Evolutionary conservation across 2,888 invertebrate species (phyloP).

Genomic region (Schizotus pectinicornis): DNA sequence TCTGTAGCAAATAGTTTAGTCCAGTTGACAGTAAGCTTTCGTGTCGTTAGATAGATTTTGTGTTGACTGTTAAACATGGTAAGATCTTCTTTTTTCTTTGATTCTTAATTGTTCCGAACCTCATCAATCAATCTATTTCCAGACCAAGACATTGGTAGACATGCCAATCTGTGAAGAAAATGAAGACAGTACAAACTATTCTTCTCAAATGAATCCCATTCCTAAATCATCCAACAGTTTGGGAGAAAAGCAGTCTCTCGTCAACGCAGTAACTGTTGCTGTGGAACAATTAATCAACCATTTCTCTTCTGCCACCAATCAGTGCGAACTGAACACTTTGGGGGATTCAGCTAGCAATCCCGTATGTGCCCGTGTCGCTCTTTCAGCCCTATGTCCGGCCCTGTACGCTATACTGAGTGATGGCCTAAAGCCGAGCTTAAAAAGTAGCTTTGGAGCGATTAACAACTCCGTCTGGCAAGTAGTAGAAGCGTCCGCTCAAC

Average conservation of each 20-base stretch:
- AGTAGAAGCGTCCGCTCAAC: slow-evolving; percentile 85
- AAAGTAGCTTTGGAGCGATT: slow-evolving; percentile 85
- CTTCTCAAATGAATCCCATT: slow-evolving; percentile 57
- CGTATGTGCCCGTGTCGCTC: slow-evolving; percentile 73
- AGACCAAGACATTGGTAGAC: slow-evolving; percentile 66
- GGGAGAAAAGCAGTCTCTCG: slow-evolving; percentile 71
- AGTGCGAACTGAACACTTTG: slow-evolving; percentile 65
- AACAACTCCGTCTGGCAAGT: slow-evolving; percentile 90
- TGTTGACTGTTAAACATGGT: not conserved
- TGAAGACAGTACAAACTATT: slow-evolving; percentile 66
- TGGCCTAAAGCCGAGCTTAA: slow-evolving; percentile 79
- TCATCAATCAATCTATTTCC: slow-evolving; percentile 27
- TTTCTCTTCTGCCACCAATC: slow-evolving; percentile 70
- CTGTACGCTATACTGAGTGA: slow-evolving; percentile 84
- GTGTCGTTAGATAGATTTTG: no score
- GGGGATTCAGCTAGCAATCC: slow-evolving; percentile 68
- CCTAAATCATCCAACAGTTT: slow-evolving; percentile 55
- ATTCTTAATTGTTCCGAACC: slow-evolving; percentile 4
- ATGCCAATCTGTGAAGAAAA: slow-evolving; percentile 71
- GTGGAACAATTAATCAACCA: slow-evolving; percentile 77
- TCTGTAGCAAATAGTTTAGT: no score
- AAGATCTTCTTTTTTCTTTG: no score
- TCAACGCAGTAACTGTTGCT: slow-evolving; percentile 75
- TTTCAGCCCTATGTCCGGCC: slow-evolving; percentile 81
- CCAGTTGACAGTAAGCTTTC: no score